A percentile compares a stretch with the other conserved stretches of the same genome.
Conservation (phyloP, 1,140 invertebrate species). For the Campoletis sonorensis region DNA sequence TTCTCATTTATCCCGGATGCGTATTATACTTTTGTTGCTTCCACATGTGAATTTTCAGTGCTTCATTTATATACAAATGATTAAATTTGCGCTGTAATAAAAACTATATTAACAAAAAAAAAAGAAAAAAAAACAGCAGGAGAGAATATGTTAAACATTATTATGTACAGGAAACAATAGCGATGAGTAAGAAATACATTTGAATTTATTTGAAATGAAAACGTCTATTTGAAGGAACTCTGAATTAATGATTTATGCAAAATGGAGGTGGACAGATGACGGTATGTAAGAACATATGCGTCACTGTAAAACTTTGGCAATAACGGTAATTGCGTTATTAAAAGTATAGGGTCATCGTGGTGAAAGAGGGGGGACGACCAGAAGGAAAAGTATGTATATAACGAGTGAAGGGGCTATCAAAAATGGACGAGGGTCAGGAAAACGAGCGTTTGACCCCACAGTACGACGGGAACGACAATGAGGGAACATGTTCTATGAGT, state of each 20-base stretch:
- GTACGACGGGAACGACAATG: constrained; percentile 9
- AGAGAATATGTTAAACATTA: not conserved
- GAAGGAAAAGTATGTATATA: constrained; percentile 17
- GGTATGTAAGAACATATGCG: constrained; percentile 39
- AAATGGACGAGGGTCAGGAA: constrained; percentile 55
- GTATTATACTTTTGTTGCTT: constrained; percentile 4
- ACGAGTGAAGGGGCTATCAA: constrained; percentile 19
- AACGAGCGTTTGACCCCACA: constrained; percentile 65
- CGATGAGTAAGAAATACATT: not conserved
- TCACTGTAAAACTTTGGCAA: constrained; percentile 58
- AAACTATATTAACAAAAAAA: no score
- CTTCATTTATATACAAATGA: not conserved
- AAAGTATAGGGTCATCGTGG: constrained; percentile 37
- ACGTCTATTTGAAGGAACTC: not conserved
- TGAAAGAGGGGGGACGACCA: not conserved
- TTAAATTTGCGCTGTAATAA: not conserved
- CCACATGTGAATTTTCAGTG: constrained; percentile 13
- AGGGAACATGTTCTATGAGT: constrained; percentile 6
- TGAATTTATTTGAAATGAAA: not conserved
- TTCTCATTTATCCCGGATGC: constrained; percentile 35
- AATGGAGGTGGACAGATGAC: not conserved
- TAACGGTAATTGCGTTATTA: constrained; percentile 72
- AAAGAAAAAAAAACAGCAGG: no score
- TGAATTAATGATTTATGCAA: not conserved
- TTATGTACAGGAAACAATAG: not conserved